Conservation (phyloP, 2,888 invertebrate genomes). For the Mythimna lalbum region DNA sequence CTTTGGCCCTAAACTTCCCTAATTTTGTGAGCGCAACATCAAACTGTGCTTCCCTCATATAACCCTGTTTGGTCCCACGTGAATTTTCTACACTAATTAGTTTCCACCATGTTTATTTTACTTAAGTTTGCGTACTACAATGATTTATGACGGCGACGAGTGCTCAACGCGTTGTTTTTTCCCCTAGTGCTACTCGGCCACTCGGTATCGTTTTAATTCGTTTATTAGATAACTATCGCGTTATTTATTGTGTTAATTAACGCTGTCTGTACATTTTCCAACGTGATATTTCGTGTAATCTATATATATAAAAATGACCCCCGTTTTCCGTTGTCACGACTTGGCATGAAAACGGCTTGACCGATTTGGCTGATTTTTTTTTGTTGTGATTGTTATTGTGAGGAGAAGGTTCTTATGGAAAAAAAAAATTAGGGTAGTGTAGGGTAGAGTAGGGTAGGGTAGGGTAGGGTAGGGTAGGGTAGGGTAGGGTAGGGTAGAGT, state of each 20-base stretch:
- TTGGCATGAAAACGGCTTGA: no score
- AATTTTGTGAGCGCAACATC: slow-evolving; percentile 89
- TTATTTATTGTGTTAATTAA: slow-evolving; percentile 45
- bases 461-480: no score
- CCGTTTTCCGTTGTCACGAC: no score
- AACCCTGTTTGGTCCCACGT: slow-evolving; percentile 88
- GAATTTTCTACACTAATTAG: slow-evolving; percentile 90
- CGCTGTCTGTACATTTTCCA: background rate
- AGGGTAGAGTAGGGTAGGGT: no score
- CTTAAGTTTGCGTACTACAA: slow-evolving; percentile 84
- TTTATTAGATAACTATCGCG: slow-evolving; percentile 33
- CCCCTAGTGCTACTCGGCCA: slow-evolving; percentile 52
- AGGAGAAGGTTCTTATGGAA: no score
- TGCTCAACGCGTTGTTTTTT: slow-evolving; percentile 65
- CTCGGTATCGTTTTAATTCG: slow-evolving; percentile 41
- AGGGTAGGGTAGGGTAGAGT: no score
- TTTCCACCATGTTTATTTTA: slow-evolving; percentile 88
- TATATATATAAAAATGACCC: no score
- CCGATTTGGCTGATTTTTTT: no score
- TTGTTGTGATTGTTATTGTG: no score
- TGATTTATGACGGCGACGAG: slow-evolving; percentile 84
- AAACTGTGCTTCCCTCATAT: slow-evolving; percentile 88
- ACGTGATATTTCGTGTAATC: background rate
- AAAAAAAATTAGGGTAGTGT: no score
- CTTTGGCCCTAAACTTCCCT: slow-evolving; percentile 89